A percentile compares a stretch with the other conserved stretches of the same genome.
Conservation (phyloP, 2,888 invertebrate genomes). For the Masnerella sp. region DNA sequence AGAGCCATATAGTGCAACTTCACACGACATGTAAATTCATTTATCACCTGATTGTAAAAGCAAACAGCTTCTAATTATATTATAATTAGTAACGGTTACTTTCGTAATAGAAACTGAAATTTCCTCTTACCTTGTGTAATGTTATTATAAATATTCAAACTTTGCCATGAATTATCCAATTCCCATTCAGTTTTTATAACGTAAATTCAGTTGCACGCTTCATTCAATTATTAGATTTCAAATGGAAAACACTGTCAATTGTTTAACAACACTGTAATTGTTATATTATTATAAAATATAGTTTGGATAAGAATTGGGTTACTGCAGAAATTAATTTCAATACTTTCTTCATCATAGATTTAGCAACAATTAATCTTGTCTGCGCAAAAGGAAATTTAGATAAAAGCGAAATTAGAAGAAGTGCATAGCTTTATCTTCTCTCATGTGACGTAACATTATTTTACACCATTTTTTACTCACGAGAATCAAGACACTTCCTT, state of each 20-base stretch:
- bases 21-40: conserved; percentile 12
- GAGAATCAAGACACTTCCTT: conserved; percentile 43
- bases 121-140: conserved; percentile 1
- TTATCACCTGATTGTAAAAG: conserved; percentile 9
- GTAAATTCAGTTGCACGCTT: too few species aligned
- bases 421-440: conserved; percentile 29
- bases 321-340: conserved; percentile 1
- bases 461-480: conserved; percentile 49
- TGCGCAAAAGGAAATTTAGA: conserved; percentile 15
- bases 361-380: conserved; percentile 17
- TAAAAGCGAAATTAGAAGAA: conserved; percentile 47
- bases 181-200: too few species aligned
- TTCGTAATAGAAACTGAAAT: conserved; percentile 1
- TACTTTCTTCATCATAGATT: conserved; percentile 17
- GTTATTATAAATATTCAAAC: conserved; percentile 2
- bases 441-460: conserved; percentile 49
- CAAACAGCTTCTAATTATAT: conserved; percentile 8
- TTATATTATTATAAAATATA: too few species aligned
- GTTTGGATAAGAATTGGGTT: neutral
- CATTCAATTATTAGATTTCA: too few species aligned
- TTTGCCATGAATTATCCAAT: conserved; percentile 1
- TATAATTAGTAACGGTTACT: conserved; percentile 8
- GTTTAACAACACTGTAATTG: too few species aligned
- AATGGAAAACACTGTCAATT: too few species aligned
- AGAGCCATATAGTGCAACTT: too few species aligned